Conservation (phyloP, 2,888 invertebrate genomes). For the Cerceris rybyensis region DNA sequence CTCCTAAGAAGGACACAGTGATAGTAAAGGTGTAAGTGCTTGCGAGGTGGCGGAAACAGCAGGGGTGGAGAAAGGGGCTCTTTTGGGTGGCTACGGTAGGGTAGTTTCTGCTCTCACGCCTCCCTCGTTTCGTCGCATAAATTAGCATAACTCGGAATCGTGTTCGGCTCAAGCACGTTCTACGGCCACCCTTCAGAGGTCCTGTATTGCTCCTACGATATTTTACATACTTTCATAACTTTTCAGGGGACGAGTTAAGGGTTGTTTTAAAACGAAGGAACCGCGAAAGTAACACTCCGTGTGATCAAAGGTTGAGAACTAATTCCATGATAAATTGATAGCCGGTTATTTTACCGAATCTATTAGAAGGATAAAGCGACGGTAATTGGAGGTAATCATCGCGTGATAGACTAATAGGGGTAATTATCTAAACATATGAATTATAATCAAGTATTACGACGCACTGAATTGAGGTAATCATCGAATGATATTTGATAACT, state of each 20-base stretch:
- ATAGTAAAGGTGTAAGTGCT: constrained; percentile 49
- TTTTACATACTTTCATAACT: constrained; percentile 32
- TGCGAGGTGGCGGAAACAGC: constrained; percentile 44
- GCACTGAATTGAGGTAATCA: too few relatives aligned
- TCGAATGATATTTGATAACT: too few relatives aligned
- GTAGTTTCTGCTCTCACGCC: constrained; percentile 61
- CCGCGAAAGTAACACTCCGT: not conserved
- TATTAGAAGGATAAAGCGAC: too few relatives aligned
- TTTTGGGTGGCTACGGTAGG: constrained; percentile 48
- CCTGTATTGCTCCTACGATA: constrained; percentile 31
- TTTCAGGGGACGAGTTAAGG: constrained; percentile 30
- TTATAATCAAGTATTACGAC: too few relatives aligned
- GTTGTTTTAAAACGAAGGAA: constrained; percentile 3
- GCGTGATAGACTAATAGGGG: too few relatives aligned
- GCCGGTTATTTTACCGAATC: not conserved
- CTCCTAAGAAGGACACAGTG: constrained; percentile 31
- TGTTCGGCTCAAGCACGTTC: constrained; percentile 44
- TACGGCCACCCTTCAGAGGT: constrained; percentile 40
- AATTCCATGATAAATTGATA: not conserved
- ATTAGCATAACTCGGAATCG: constrained; percentile 72
- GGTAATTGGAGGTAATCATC: too few relatives aligned
- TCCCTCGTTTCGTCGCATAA: constrained; percentile 67
- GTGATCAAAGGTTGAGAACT: not conserved
- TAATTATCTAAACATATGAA: too few relatives aligned
- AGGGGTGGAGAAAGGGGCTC: constrained; percentile 46